Percentiles rank a stretch among this genome's conserved stretches.
phyloP scores from a whole-genome alignment of 2,113 vertebrate species.

The Echinops telfairi region DNA sequence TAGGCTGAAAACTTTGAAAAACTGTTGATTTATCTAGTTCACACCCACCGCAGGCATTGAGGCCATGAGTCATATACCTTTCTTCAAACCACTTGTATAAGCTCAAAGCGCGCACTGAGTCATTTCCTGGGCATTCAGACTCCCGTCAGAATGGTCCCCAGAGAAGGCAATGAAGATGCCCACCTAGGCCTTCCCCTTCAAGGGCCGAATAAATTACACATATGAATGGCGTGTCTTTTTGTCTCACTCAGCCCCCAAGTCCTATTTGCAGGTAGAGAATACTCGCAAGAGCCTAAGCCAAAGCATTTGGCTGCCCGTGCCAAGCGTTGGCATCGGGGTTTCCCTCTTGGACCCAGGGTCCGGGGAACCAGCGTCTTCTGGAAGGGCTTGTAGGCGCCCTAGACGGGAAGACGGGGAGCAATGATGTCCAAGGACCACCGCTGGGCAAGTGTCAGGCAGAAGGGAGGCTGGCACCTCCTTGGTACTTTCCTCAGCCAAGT shows the following conservation, averaged over 20 bases:
- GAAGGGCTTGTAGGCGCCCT: neutral
- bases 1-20: neutral
- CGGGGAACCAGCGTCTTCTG: neutral
- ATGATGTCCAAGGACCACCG: too few species aligned
- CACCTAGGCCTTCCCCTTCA: neutral
- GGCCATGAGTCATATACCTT: neutral
- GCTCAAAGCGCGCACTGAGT: neutral
- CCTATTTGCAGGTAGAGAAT: neutral
- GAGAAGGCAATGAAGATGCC: neutral
- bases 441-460: neutral
- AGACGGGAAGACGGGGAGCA: neutral
- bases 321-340: neutral
- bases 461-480: neutral
- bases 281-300: neutral
- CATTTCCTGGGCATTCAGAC: conserved; percentile 34
- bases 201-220: neutral
- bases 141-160: conserved; percentile 17
- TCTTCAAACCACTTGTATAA: conserved; percentile 32
- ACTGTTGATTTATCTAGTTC: neutral
- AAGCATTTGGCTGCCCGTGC: neutral
- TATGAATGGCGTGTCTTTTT: neutral
- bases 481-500: neutral
- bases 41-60: fast-evolving
- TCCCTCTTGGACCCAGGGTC: neutral
- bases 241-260: neutral